Percentiles rank a stretch among this genome's conserved stretches.
phyloP scores from a whole-genome alignment of 2,888 invertebrate genomes.

The Endotricha flammealis region DNA sequence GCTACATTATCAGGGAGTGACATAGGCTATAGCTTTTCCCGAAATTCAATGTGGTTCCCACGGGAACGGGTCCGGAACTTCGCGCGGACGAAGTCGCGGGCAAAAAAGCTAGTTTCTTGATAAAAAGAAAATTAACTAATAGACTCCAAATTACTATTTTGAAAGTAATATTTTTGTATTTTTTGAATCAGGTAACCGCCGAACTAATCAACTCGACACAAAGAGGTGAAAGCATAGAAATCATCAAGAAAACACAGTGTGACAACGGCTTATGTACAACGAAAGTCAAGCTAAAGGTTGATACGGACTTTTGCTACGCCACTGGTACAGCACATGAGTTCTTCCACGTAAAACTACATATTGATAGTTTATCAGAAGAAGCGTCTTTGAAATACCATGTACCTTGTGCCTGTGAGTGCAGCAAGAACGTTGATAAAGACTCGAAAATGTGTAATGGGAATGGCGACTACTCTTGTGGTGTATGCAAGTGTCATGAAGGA shows the following conservation, averaged over 20 bases:
- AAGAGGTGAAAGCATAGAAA: background rate
- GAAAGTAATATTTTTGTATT: too few relatives aligned
- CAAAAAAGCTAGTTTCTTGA: too few relatives aligned
- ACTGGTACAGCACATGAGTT: slow-evolving; percentile 32
- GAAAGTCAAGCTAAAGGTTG: background rate
- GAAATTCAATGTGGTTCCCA: too few relatives aligned
- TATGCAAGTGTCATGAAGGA: slow-evolving; percentile 75
- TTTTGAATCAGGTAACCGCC: background rate
- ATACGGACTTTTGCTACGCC: slow-evolving; percentile 33
- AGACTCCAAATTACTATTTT: too few relatives aligned
- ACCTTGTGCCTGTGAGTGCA: slow-evolving; percentile 56
- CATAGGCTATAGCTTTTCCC: too few relatives aligned
- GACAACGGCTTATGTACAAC: background rate
- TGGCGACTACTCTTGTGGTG: slow-evolving; percentile 80
- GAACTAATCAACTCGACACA: background rate
- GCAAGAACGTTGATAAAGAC: slow-evolving; percentile 35
- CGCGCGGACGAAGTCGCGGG: too few relatives aligned
- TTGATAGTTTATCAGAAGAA: slow-evolving; percentile 33
- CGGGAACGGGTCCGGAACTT: too few relatives aligned
- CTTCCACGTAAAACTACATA: slow-evolving; percentile 31
- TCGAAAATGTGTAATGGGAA: slow-evolving; percentile 57
- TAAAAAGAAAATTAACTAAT: too few relatives aligned
- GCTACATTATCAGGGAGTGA: too few relatives aligned
- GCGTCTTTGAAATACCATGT: slow-evolving; percentile 44
- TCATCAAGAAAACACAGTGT: background rate